Evolutionary conservation across 2,888 invertebrate species (phyloP).

Genomic region (Ochropacha duplaris): DNA sequence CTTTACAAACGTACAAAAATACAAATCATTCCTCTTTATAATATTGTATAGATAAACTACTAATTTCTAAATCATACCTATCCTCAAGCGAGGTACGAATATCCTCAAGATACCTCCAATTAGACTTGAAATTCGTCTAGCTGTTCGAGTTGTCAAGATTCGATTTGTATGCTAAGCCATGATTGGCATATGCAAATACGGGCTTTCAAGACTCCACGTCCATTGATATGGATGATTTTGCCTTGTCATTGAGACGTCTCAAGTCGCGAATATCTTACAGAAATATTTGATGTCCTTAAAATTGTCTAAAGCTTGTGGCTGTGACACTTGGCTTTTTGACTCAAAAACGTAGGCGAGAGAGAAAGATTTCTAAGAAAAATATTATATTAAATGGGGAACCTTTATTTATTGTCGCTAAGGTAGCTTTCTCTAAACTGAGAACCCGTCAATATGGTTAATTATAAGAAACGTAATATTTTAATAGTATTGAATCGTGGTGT

Average conservation of each 20-base stretch:
- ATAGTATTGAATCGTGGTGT: too few species aligned
- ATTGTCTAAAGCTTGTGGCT: not conserved
- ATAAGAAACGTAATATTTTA: too few species aligned
- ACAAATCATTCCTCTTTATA: too few species aligned
- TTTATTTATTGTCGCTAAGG: too few species aligned
- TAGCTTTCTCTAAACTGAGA: too few species aligned
- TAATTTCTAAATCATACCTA: not conserved
- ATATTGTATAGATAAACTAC: too few species aligned
- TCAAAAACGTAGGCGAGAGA: not conserved
- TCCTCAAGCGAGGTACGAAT: not conserved
- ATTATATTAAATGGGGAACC: too few species aligned
- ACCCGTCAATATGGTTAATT: too few species aligned
- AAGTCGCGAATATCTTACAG: not conserved
- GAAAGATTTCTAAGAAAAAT: too few species aligned
- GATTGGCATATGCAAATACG: constrained; percentile 36
- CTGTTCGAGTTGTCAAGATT: constrained; percentile 9
- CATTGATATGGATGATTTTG: not conserved
- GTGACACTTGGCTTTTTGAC: not conserved
- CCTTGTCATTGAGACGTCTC: not conserved
- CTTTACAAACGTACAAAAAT: too few species aligned
- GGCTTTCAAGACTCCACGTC: constrained; percentile 5
- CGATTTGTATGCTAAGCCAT: constrained; percentile 37
- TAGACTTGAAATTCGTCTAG: constrained; percentile 8
- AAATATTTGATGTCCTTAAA: not conserved
- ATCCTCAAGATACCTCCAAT: constrained; percentile 4